Conservation (phyloP, 2,113 vertebrate genomes). For the Tetraodon nigroviridis region DNA sequence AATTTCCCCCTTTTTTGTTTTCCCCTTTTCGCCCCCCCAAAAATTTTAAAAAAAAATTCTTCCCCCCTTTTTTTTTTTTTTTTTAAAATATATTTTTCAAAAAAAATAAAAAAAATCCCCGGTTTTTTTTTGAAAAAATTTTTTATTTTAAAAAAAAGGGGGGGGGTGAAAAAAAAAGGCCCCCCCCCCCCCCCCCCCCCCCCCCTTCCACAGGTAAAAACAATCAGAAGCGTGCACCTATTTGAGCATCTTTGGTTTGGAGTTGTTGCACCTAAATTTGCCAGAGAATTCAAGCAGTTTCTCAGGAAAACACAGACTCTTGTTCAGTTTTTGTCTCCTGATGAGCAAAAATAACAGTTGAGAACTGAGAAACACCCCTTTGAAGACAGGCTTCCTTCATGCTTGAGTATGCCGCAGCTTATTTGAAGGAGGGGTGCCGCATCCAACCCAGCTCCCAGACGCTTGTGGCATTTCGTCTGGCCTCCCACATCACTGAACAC, state of each 20-base stretch:
- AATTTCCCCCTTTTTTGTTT: too few species aligned
- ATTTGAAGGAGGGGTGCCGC: constrained; percentile 43
- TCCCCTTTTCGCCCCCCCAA: too few species aligned
- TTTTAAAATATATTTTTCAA: too few species aligned
- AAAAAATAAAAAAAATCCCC: too few species aligned
- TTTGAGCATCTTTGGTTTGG: background rate
- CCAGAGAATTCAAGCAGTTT: background rate
- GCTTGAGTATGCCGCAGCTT: constrained; percentile 41
- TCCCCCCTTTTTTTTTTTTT: too few species aligned
- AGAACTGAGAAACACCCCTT: constrained; percentile 31
- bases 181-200: too few species aligned
- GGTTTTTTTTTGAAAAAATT: too few species aligned
- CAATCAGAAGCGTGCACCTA: background rate
- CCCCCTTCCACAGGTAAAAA: background rate
- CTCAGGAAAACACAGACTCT: too few species aligned
- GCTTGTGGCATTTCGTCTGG: constrained; percentile 54
- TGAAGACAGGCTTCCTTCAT: constrained; percentile 39
- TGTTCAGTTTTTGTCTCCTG: constrained; percentile 11
- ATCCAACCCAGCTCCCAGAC: constrained; percentile 64
- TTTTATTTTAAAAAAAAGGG: too few species aligned
- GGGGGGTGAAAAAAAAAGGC: too few species aligned
- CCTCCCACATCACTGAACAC: constrained; percentile 40
- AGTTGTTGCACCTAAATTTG: background rate
- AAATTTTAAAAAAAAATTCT: too few species aligned
- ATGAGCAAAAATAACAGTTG: constrained; percentile 29